phyloP scores from a whole-genome alignment of 37 sponge, comb jelly and placozoan genomes.

The Oscarella lobularis region DNA sequence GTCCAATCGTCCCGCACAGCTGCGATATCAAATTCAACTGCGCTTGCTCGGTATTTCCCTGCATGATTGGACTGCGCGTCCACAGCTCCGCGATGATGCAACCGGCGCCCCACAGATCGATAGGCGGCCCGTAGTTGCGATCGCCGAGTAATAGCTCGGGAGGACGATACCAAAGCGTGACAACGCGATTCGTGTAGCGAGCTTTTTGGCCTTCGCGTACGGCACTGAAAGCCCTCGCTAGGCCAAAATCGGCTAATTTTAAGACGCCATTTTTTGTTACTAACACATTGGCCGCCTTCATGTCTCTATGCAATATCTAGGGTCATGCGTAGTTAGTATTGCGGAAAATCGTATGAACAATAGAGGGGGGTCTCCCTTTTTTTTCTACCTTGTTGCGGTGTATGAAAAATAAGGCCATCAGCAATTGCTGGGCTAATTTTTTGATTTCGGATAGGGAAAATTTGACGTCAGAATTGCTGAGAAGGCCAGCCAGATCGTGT shows the following conservation, averaged over 20 bases:
- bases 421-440: slow-evolving; percentile 75
- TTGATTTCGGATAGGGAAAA: slow-evolving; percentile 84
- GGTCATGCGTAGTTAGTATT: background rate
- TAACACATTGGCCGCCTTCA: slow-evolving; percentile 95
- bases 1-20: slow-evolving; percentile 87
- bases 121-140: slow-evolving; percentile 82
- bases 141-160: slow-evolving; percentile 93
- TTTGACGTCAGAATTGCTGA: slow-evolving; percentile 69
- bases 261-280: slow-evolving; percentile 74
- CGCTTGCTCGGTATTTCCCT: slow-evolving; percentile 82
- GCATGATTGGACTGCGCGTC: slow-evolving; percentile 89
- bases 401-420: slow-evolving; percentile 80
- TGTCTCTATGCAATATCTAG: slow-evolving; percentile 81
- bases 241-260: slow-evolving; percentile 91
- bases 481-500: slow-evolving; percentile 93
- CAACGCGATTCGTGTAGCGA: slow-evolving; percentile 90
- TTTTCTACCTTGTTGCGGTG: slow-evolving; percentile 64
- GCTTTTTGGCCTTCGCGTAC: slow-evolving; percentile 23
- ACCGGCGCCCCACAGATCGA: slow-evolving; percentile 98
- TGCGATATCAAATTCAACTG: slow-evolving; percentile 83
- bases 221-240: slow-evolving; percentile 70
- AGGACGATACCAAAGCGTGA: slow-evolving; percentile 98
- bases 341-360: background rate
- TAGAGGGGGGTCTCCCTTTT: background rate
- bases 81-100: slow-evolving; percentile 99